Evolutionary conservation across 2,888 invertebrate genomes (phyloP).

Genomic region (Microchrysa polita): DNA sequence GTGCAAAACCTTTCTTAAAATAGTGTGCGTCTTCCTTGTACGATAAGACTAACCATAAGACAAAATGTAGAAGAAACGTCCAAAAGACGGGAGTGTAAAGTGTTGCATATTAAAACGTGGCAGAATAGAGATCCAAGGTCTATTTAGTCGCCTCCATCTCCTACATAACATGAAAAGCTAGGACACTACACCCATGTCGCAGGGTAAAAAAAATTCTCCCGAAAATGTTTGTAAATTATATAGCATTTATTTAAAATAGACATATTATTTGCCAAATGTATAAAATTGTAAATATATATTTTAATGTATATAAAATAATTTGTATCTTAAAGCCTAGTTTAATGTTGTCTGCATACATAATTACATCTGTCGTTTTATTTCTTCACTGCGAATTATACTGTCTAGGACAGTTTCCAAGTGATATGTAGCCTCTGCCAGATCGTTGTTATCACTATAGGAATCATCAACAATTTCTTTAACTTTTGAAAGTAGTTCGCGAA

Average conservation of each 20-base stretch:
- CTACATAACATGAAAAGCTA: too few species aligned
- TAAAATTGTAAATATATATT: neutral
- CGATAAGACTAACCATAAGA: too few species aligned
- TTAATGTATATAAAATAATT: neutral
- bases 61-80: too few species aligned
- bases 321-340: neutral
- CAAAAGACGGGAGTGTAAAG: too few species aligned
- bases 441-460: conserved; percentile 63
- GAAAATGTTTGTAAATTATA: neutral
- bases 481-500: conserved; percentile 60
- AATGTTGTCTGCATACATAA: too few species aligned
- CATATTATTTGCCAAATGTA: neutral
- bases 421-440: conserved; percentile 62
- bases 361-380: conserved; percentile 54
- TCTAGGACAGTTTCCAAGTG: conserved; percentile 63
- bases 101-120: too few species aligned
- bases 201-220: neutral
- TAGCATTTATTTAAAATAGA: conserved; percentile 1
- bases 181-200: too few species aligned
- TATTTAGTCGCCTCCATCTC: too few species aligned
- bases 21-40: too few species aligned
- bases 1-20: too few species aligned
- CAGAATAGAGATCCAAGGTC: too few species aligned
- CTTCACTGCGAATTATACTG: conserved; percentile 61
- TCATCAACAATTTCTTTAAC: conserved; percentile 63